Evolutionary conservation across 1,140 invertebrate species (phyloP).

Genomic region (Leptopilina boulardi): DNA sequence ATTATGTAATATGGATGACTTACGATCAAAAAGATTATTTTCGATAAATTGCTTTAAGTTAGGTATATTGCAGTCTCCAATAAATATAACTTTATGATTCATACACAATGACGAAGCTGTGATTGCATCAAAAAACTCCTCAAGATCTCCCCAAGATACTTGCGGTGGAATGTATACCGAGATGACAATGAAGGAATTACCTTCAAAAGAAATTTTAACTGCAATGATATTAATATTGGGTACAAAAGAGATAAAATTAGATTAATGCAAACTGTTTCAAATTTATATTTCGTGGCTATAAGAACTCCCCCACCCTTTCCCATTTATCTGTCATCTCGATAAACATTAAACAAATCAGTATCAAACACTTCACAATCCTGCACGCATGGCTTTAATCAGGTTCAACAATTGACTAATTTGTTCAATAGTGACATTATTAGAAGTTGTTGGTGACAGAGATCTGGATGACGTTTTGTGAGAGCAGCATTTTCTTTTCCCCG

Average conservation of each 20-base stretch:
- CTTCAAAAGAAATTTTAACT: not conserved
- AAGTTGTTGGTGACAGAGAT: no score
- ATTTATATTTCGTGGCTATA: not conserved
- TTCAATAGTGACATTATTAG: no score
- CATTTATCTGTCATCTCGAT: not conserved
- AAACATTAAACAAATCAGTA: not conserved
- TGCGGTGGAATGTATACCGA: no score
- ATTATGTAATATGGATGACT: not conserved
- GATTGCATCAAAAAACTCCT: not conserved
- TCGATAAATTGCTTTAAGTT: not conserved
- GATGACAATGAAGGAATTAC: not conserved
- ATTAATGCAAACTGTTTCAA: not conserved
- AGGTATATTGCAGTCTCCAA: not conserved
- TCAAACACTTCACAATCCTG: not conserved
- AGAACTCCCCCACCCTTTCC: not conserved
- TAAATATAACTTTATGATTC: not conserved
- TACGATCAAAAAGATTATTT: not conserved
- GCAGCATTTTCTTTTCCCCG: no score
- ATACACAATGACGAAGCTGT: not conserved
- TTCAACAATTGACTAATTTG: no score
- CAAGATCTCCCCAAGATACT: no score
- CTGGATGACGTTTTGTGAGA: no score
- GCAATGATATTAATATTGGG: not conserved
- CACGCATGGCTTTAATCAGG: no score
- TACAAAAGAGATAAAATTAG: not conserved